Percentiles rank a stretch among this genome's conserved stretches.
These are phyloP conservation scores for Mesitornis unicolor DNA, from an alignment of 2,113 vertebrate genomes.

Conservation along the genomic window DNA sequence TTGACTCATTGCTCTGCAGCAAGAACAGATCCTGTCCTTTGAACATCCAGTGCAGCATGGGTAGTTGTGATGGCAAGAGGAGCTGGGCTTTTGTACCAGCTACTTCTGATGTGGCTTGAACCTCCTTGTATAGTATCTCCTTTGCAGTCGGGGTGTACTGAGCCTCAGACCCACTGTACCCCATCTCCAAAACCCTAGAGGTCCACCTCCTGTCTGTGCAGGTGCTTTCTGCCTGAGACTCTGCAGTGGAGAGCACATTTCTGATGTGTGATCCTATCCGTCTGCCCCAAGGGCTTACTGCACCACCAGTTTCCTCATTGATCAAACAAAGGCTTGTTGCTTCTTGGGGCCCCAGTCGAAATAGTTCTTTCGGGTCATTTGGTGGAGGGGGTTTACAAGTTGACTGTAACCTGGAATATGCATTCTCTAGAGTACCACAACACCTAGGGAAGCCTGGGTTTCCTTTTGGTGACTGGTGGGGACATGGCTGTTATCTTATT, in stretches of 20 bases:
- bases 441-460: neutral
- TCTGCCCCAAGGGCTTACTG: neutral
- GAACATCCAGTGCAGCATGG: rapidly evolving
- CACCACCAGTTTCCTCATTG: neutral
- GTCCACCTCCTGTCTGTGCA: rapidly evolving
- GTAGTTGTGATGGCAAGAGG: rapidly evolving
- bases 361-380: neutral
- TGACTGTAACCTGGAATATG: neutral
- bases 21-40: neutral
- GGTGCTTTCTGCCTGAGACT: neutral
- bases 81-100: neutral
- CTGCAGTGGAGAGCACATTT: neutral
- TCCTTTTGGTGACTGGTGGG: neutral
- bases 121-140: rapidly evolving
- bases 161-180: neutral
- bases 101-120: rapidly evolving
- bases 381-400: neutral
- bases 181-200: neutral
- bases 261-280: neutral
- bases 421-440: rapidly evolving
- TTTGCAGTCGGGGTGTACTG: neutral
- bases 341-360: neutral
- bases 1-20: rapidly evolving
- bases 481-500: neutral
- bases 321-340: neutral